phyloP scores from a whole-genome alignment of 2,888 invertebrate genomes.

The Sarcophaga carnaria region DNA sequence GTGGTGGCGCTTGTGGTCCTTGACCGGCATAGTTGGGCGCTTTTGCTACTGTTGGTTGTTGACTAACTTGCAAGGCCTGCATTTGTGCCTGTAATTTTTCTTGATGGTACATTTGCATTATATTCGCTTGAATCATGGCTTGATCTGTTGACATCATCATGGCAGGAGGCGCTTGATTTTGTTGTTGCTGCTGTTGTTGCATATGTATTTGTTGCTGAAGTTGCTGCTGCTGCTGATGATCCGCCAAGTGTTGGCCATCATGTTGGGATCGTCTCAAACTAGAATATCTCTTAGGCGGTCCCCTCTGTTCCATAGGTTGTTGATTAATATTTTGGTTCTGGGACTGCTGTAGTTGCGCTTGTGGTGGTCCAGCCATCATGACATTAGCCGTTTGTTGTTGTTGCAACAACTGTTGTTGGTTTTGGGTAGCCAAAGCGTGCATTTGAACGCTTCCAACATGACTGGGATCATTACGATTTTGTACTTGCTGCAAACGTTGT shows the following conservation, averaged over 20 bases:
- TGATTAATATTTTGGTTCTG: slow-evolving; percentile 68
- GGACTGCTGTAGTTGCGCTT: slow-evolving; percentile 72
- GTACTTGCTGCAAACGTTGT: slow-evolving; percentile 79
- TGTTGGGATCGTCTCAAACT: slow-evolving; percentile 83
- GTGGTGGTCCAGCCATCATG: slow-evolving; percentile 68
- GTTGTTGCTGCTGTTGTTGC: slow-evolving; percentile 65
- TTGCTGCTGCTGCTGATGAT: slow-evolving; percentile 74
- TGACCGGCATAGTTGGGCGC: slow-evolving; percentile 73
- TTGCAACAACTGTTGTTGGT: slow-evolving; percentile 73
- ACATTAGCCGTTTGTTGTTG: slow-evolving; percentile 73
- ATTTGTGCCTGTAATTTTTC: slow-evolving; percentile 71
- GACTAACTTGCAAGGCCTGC: slow-evolving; percentile 70
- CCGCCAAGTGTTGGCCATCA: slow-evolving; percentile 75
- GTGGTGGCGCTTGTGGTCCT: slow-evolving; percentile 75
- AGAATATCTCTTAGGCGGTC: slow-evolving; percentile 86
- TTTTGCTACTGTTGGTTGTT: slow-evolving; percentile 71
- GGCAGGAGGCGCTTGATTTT: slow-evolving; percentile 54
- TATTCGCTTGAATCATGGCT: slow-evolving; percentile 72
- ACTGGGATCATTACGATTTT: slow-evolving; percentile 80
- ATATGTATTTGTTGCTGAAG: slow-evolving; percentile 74
- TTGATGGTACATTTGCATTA: slow-evolving; percentile 72
- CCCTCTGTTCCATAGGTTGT: slow-evolving; percentile 80
- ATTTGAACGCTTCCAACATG: slow-evolving; percentile 81
- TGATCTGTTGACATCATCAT: slow-evolving; percentile 72
- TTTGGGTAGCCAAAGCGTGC: slow-evolving; percentile 80